Base-by-base conservation (phyloP, 2,888 invertebrate genomes). In the Cantharis flavilabris region DNA sequence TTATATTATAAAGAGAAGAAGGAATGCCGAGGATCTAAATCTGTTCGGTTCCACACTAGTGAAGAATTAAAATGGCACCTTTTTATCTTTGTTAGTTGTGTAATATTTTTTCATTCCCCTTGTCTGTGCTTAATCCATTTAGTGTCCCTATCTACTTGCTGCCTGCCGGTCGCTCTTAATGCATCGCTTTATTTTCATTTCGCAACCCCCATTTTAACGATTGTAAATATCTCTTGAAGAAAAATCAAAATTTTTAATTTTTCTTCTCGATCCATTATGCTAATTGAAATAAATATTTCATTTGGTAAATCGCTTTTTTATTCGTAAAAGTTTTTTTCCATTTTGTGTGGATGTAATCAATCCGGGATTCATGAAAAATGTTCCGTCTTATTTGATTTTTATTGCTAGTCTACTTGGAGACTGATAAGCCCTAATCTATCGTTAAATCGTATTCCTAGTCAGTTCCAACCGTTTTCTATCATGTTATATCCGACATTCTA, bases 41-140 rank as follows among this genome's bases (percentile, higher is more conserved):
- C 78, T 73, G 78, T 76, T 76, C 79, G 76, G 75, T 79, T 80
- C 76, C 79, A 78, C 79, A 78, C 80, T 78, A 74, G 76, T 75
- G 77, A 71, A 76, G 80, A 84, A 86, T 86, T 85, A 86, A 86
- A 84, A 84, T 85, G 84, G 85, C 85, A 85, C 85, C 85, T 85
- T 86, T 86, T 86, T 85, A 85, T 86, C 85, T 86, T 84, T 83
- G 83, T 82, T 81, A 84, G 84, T 84, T 84, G 85, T 84, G 86
- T 85, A 86, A 87, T 87, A 87, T 87, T 87, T 86, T 86, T 86
- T 84, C 86, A 84, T 86, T 85, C 85, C 84, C 85, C 85, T 84
- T 84, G 85, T 85, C 86, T 83, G 84, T 83, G 85, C 79, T 77
- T 86, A 86, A 86, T 86, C 86, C 86, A 86, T 86, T 86, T 86